Conservation (phyloP, 2,113 vertebrate species). For the Neoarius graeffei region DNA sequence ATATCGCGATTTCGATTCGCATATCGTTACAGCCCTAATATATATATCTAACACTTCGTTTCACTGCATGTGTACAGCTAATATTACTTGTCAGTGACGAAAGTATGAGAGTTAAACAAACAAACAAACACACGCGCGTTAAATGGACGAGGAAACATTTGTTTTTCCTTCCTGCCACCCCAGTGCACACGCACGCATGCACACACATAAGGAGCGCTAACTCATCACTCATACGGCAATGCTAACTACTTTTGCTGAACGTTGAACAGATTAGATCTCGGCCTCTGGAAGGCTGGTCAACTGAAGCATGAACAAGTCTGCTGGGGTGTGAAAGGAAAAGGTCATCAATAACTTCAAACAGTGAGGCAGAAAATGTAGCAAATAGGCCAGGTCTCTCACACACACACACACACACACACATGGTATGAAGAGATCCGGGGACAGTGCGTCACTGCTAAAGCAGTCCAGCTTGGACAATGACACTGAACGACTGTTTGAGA, state of each 20-base stretch:
- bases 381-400: slow-evolving; percentile 64
- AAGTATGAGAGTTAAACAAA: neutral
- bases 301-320: slow-evolving; percentile 74
- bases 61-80: neutral
- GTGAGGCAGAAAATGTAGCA: slow-evolving; percentile 77
- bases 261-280: slow-evolving; percentile 69
- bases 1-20: too few relatives aligned
- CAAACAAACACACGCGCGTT: neutral
- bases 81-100: neutral
- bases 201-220: slow-evolving; percentile 46
- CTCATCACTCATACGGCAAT: slow-evolving; percentile 59
- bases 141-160: neutral
- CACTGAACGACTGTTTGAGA: neutral
- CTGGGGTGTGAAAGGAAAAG: slow-evolving; percentile 79
- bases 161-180: neutral
- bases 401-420: slow-evolving; percentile 14
- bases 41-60: neutral
- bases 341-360: slow-evolving; percentile 82
- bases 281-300: slow-evolving; percentile 60
- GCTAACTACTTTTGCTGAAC: slow-evolving; percentile 70
- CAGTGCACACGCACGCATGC: slow-evolving; percentile 3
- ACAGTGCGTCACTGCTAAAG: neutral
- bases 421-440: slow-evolving; percentile 28
- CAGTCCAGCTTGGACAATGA: neutral
- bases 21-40: too few relatives aligned